Conservation (phyloP, 2,797 vertebrate genomes). For the Sebastes diploproa region DNA sequence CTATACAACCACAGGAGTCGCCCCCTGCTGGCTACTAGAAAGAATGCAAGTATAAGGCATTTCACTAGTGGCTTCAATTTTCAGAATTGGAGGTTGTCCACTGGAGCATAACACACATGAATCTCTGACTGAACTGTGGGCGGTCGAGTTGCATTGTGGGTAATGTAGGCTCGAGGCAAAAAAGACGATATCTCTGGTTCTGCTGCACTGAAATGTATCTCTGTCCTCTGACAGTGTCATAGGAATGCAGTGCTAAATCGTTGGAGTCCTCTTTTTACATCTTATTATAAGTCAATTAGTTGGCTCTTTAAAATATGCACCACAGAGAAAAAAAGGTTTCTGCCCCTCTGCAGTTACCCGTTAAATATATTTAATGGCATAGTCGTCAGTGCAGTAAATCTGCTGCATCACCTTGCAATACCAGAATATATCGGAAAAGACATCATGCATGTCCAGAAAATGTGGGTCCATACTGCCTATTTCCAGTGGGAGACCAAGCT, state of each 20-base stretch:
- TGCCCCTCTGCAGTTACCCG: background rate
- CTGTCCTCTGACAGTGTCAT: too few relatives aligned
- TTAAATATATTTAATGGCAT: background rate
- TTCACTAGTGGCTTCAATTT: too few relatives aligned
- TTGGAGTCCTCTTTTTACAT: background rate
- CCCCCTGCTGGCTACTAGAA: too few relatives aligned
- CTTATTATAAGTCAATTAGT: background rate
- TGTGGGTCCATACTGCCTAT: constrained; percentile 16
- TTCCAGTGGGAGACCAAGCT: constrained; percentile 46
- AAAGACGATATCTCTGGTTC: background rate
- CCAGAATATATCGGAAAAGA: constrained; percentile 9
- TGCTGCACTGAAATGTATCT: background rate
- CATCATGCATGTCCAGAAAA: constrained; percentile 25
- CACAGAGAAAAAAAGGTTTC: background rate
- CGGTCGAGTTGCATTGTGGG: background rate
- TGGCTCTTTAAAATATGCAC: background rate
- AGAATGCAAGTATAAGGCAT: too few relatives aligned
- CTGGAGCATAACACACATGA: background rate
- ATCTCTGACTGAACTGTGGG: background rate
- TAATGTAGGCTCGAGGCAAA: background rate
- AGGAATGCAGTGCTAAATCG: too few relatives aligned
- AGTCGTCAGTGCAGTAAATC: background rate
- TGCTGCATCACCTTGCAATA: constrained; percentile 18
- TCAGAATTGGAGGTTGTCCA: too few relatives aligned
- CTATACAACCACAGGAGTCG: too few relatives aligned